Conservation (phyloP, 2,888 invertebrate species). For the Polylopha cassiicola region DNA sequence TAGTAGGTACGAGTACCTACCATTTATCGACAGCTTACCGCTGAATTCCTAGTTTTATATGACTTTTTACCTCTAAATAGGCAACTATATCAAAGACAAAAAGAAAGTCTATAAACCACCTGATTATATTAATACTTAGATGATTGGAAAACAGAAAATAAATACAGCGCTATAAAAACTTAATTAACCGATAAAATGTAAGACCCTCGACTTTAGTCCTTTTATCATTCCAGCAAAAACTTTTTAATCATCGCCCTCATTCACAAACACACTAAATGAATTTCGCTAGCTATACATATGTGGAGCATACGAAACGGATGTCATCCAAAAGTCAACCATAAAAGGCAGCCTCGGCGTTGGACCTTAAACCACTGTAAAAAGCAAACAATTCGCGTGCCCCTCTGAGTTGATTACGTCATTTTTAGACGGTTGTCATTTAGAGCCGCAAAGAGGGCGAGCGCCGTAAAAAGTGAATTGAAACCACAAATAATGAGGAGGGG, state of each 20-base stretch:
- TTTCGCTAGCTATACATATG: constrained; percentile 16
- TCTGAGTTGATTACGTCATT: constrained; percentile 45
- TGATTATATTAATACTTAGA: no score
- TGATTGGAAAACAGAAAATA: no score
- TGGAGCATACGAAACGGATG: constrained; percentile 5
- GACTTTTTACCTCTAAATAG: no score
- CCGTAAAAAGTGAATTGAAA: constrained; percentile 75
- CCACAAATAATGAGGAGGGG: constrained; percentile 70
- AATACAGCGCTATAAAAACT: no score
- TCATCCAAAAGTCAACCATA: constrained; percentile 15
- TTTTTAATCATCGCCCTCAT: constrained; percentile 36
- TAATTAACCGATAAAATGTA: no score
- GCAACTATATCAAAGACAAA: no score
- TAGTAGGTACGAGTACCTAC: no score
- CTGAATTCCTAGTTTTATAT: no score
- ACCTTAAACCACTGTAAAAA: constrained; percentile 16
- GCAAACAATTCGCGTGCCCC: constrained; percentile 24
- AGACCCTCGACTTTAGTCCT: no score
- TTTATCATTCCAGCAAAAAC: constrained; percentile 29
- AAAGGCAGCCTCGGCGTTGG: constrained; percentile 16
- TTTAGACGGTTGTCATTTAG: constrained; percentile 46
- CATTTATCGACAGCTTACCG: no score
- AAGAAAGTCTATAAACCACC: no score
- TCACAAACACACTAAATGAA: constrained; percentile 29
- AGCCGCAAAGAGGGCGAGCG: constrained; percentile 57